Evolutionary conservation across 2,797 vertebrate genomes (phyloP), one percentile per base, ranked within the genome.

Genomic region (Columba guinea): DNA sequence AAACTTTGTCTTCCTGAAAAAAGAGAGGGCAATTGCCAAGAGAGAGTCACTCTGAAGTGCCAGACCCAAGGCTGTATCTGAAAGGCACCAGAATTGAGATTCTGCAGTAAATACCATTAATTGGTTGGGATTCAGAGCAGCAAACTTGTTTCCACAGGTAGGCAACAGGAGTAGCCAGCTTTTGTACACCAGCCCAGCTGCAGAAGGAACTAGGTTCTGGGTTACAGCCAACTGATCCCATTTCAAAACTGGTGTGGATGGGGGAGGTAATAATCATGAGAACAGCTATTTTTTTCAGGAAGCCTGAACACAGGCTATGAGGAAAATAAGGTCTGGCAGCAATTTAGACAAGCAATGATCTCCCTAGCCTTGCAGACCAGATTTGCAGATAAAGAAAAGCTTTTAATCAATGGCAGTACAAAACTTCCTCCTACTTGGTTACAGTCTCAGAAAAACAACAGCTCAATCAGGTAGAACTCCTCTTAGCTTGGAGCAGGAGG

Each of bases 371-470:
- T 90, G 10, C 48, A 86, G 70, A 73, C 12, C n/a, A 76, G 56
- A 89, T 84, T 65, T 90, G 34, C 39, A 95, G 84, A 84, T 94
- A 92, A 94, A 85, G 58, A 83, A 94, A 86, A 95, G 9, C 30
- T 86, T 93, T 65, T 59, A 78, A 88, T 78, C 35, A 73, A 73
- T 76, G 34, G 5, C 55, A 86, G 41, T 17, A 67, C 13, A 88
- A 93, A 91, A 51, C 24, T 69, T 88, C 41, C n/a, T 91, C 41
- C 85, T 90, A 48, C 37, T 86, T 89, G 78, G 5, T 84, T 95
- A 56, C 14, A 44, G 32, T 34, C 34, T 58, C 5, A 0, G 48
- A 73, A 90, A 93, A 93, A 63, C 41, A 86, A 35, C 30, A 63
- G 39, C 26, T 82, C n/a, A 22, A 7, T 93, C 80, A 95, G 92